Evolutionary conservation across 1,140 invertebrate species (phyloP).

Genomic region (Catajapyx aquilonaris): DNA sequence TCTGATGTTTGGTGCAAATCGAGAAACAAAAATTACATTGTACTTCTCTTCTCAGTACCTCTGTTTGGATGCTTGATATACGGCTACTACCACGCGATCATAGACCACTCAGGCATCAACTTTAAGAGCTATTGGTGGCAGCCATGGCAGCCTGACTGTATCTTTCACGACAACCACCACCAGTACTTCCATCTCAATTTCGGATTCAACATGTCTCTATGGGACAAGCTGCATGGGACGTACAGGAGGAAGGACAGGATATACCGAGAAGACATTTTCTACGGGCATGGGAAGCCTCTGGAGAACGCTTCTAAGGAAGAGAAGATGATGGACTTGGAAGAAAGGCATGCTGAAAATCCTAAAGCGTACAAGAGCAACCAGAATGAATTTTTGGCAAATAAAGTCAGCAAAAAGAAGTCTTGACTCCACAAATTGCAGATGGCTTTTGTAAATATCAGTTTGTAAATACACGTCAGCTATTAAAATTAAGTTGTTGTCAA

Average conservation of each 20-base stretch:
- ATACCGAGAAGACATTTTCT: constrained; percentile 43
- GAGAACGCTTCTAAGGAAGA: constrained; percentile 23
- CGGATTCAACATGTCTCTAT: constrained; percentile 41
- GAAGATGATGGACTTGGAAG: constrained; percentile 22
- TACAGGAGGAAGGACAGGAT: constrained; percentile 34
- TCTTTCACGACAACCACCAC: constrained; percentile 56
- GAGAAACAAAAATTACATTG: too few species aligned
- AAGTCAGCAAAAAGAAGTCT: too few species aligned
- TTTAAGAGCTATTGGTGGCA: constrained; percentile 53
- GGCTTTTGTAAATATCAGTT: too few species aligned
- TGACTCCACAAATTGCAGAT: too few species aligned
- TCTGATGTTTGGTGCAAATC: too few species aligned
- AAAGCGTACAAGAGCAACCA: too few species aligned
- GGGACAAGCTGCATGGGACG: constrained; percentile 49
- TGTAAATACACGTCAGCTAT: too few species aligned
- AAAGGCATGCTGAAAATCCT: constrained; percentile 28
- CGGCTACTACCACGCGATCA: constrained; percentile 49
- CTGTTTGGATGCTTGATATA: too few species aligned
- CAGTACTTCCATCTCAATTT: constrained; percentile 58
- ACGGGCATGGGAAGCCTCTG: constrained; percentile 29
- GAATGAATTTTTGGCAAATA: too few species aligned
- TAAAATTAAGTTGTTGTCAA: too few species aligned
- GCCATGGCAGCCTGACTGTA: constrained; percentile 50
- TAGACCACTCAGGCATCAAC: constrained; percentile 51
- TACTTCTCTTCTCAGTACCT: too few species aligned